phyloP scores from a whole-genome alignment of 1,140 invertebrate species.

The Zaprionus taronus region DNA sequence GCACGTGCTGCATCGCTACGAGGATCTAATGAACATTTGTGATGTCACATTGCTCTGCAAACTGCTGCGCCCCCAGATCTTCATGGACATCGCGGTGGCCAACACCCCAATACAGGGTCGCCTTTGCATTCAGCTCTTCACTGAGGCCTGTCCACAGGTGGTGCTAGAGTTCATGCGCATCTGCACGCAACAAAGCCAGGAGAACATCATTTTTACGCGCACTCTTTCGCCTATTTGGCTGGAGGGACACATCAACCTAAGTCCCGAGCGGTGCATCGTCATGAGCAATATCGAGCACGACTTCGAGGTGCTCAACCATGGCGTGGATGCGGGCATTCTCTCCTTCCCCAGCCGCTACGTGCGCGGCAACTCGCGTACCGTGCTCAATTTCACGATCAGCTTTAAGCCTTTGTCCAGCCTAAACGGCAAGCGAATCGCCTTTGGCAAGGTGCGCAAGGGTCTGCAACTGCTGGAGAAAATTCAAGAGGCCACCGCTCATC shows the following conservation, averaged over 20 bases:
- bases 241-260: constrained; percentile 55
- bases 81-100: constrained; percentile 53
- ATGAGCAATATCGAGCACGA: constrained; percentile 68
- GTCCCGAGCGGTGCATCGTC: constrained; percentile 24
- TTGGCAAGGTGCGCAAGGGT: constrained; percentile 70
- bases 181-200: constrained; percentile 40
- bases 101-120: constrained; percentile 56
- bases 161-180: constrained; percentile 71
- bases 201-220: constrained; percentile 48
- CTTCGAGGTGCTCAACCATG: constrained; percentile 74
- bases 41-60: constrained; percentile 64
- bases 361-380: constrained; percentile 37
- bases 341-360: constrained; percentile 72
- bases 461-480: constrained; percentile 57
- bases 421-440: constrained; percentile 70
- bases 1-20: constrained; percentile 71
- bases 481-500: constrained; percentile 54
- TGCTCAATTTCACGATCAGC: constrained; percentile 67
- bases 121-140: constrained; percentile 68
- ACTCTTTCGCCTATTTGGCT: constrained; percentile 68
- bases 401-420: constrained; percentile 69
- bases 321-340: constrained; percentile 71
- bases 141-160: constrained; percentile 72
- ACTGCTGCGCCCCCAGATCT: constrained; percentile 70
- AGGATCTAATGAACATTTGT: constrained; percentile 60